Percentiles rank a stretch among this genome's conserved stretches.
phyloP scores from a whole-genome alignment of 2,113 vertebrate species.

The Xenopus laevis region DNA sequence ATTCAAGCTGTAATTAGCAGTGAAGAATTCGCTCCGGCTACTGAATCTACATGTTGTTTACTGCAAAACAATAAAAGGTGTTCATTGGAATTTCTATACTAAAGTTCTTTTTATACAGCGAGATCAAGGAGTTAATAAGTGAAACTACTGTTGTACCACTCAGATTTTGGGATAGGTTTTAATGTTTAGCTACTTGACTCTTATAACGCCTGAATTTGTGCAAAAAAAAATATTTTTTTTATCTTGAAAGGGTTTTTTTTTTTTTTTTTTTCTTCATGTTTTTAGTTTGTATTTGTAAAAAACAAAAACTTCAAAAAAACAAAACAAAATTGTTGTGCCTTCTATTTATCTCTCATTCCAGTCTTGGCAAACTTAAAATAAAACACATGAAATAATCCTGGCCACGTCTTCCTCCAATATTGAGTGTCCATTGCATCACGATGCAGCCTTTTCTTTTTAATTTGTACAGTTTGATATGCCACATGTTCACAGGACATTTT shows the following conservation, averaged over 20 bases:
- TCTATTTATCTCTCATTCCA: slow-evolving; percentile 80
- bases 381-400: slow-evolving; percentile 55
- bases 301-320: slow-evolving; percentile 52
- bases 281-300: slow-evolving; percentile 78
- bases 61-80: slow-evolving; percentile 60
- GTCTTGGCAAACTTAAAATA: slow-evolving; percentile 70
- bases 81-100: slow-evolving; percentile 54
- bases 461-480: too few relatives aligned
- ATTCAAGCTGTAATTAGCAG: slow-evolving; percentile 27
- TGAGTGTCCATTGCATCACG: too few relatives aligned
- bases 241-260: slow-evolving; percentile 68
- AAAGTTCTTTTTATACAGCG: slow-evolving; percentile 56
- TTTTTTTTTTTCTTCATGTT: slow-evolving; percentile 66
- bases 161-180: slow-evolving; percentile 68
- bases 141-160: slow-evolving; percentile 65
- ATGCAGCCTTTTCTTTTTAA: too few relatives aligned
- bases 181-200: slow-evolving; percentile 69
- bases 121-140: slow-evolving; percentile 51
- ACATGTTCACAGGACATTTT: too few relatives aligned
- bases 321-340: slow-evolving; percentile 78
- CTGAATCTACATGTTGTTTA: slow-evolving; percentile 28
- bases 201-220: slow-evolving; percentile 67
- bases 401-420: background rate
- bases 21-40: slow-evolving; percentile 22
- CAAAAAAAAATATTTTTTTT: slow-evolving; percentile 51